Evolutionary conservation across 1,140 invertebrate genomes (phyloP).

Genomic region (Drosophila arizonae): DNA sequence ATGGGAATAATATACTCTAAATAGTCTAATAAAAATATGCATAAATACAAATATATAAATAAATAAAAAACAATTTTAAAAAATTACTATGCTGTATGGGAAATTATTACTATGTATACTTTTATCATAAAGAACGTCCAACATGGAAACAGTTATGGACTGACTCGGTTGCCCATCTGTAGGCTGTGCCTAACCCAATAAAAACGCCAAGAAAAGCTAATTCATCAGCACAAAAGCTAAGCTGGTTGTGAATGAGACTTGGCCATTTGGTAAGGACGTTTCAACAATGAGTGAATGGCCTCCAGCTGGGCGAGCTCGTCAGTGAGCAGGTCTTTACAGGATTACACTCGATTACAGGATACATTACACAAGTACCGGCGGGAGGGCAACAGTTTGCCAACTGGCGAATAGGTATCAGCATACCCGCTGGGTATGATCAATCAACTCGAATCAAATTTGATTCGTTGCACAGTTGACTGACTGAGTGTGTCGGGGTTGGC

Average conservation of each 20-base stretch:
- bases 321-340: constrained; percentile 69
- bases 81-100: too few relatives aligned
- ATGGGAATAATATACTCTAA: not conserved
- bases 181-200: not conserved
- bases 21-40: not conserved
- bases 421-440: constrained; percentile 82
- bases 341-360: constrained; percentile 80
- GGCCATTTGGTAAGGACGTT: constrained; percentile 3
- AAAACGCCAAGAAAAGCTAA: constrained; percentile 4
- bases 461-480: constrained; percentile 60
- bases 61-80: too few relatives aligned
- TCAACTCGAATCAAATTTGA: constrained; percentile 76
- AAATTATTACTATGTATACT: too few relatives aligned
- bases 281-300: constrained; percentile 58
- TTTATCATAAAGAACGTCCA: too few relatives aligned
- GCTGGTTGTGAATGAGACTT: not conserved
- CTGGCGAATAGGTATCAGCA: not conserved
- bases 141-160: not conserved
- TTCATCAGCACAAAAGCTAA: constrained; percentile 18
- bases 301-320: constrained; percentile 64
- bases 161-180: not conserved
- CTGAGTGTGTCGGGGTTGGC: constrained; percentile 34
- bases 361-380: constrained; percentile 71
- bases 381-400: constrained; percentile 41
- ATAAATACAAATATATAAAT: not conserved